These are phyloP conservation scores for Zaprionus inermis DNA, from an alignment of 1,140 invertebrate genomes.

Conservation along the genomic window DNA sequence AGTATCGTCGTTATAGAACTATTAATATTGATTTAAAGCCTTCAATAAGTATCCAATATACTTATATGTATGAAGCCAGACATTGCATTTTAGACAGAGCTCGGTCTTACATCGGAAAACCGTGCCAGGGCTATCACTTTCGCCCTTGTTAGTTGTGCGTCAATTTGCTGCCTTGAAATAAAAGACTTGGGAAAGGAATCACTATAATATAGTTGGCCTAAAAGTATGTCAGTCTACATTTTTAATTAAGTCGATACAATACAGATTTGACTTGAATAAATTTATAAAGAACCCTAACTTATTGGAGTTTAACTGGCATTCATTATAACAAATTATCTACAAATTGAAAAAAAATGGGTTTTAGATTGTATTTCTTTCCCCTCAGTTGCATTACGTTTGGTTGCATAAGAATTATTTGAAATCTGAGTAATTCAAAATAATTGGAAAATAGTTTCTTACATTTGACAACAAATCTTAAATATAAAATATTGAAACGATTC, in stretches of 20 bases:
- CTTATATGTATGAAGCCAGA: not conserved
- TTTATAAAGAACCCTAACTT: no score
- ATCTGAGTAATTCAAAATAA: no score
- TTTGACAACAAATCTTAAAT: no score
- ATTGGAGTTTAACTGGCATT: no score
- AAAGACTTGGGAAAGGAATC: slow-evolving; percentile 1
- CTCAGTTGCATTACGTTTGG: no score
- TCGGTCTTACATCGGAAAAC: no score
- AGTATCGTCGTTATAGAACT: slow-evolving; percentile 15
- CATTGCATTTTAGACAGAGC: not conserved
- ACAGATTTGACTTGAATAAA: not conserved
- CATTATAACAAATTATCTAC: no score
- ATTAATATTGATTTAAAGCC: slow-evolving; percentile 67
- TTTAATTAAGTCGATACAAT: not conserved
- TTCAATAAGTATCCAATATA: slow-evolving; percentile 13
- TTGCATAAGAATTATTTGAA: no score
- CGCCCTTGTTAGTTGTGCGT: not conserved
- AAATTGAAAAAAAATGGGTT: no score
- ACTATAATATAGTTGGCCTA: not conserved
- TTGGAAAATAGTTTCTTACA: no score
- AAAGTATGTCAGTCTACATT: slow-evolving; percentile 15
- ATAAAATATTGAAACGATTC: no score
- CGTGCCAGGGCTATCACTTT: slow-evolving; percentile 16
- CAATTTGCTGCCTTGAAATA: not conserved
- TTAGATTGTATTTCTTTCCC: no score